Evolutionary conservation across 1,140 invertebrate species (phyloP), one percentile per base, ranked within the genome.

Genomic region (Drosophila busckii): DNA sequence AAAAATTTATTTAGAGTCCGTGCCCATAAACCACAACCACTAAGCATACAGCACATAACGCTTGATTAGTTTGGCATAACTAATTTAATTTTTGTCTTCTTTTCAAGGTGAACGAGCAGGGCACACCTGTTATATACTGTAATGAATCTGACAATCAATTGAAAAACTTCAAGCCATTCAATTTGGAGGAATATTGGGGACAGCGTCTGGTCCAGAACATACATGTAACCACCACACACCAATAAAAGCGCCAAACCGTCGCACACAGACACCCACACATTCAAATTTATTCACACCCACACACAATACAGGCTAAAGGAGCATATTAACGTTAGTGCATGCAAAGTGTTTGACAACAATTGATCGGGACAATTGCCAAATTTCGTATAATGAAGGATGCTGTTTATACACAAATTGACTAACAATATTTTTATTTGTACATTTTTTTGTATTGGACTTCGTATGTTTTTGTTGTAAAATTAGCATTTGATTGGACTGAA

Each of bases 101-200:
- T 40, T 46, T 0, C 42, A n/a, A 86, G 84, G 84, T 86, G 13
- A 70, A 65, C 26, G 84, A 86, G 37, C 84, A 86, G 54, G 67
- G 82, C 6, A 71, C 84, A 31, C 66, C 70, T 20, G 54, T 73
- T 31, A 64, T 86, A 10, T 63, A 75, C 49, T 69, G 76, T 61
- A 83, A 68, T 37, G 84, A 86, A 75, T 71, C 80, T 48, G 84
- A 86, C 59, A 75, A 86, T 65, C 84, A 86, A 62, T 53, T 86
- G 49, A 86, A 86, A 61, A 85, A 86, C 37, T 87, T 87, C 31
- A 85, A 85, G 44, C 85, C 85, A 40, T 87, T 87, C 45, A 75
- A 87, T 65, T 61, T 87, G 67, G 85, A 87, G 34, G 82, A 84
- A 46, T 87, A 84, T 52, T 87, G 84, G 85, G 85, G 85, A 2